Percentiles rank a stretch among this genome's conserved stretches.
Conservation (phyloP, 2,888 invertebrate species). For the Drepana falcataria region DNA sequence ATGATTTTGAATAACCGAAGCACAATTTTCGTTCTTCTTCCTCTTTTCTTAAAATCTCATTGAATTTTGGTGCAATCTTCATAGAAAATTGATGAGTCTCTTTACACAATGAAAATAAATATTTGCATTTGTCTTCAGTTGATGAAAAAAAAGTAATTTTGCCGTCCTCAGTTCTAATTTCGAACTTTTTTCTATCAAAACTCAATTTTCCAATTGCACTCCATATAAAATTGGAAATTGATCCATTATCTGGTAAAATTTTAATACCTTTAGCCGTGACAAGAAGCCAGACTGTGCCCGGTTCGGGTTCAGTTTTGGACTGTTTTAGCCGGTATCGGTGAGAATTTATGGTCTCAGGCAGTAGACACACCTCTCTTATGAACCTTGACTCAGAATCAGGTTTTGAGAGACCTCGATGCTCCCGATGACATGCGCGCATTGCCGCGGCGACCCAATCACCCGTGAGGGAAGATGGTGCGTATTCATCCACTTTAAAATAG, state of each 20-base stretch:
- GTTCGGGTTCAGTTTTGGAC: constrained; percentile 85
- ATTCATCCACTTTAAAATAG: constrained; percentile 89
- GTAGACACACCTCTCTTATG: constrained; percentile 91
- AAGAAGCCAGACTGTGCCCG: constrained; percentile 91
- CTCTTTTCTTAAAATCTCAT: constrained; percentile 89
- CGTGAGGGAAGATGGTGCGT: constrained; percentile 85
- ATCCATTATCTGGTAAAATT: constrained; percentile 85
- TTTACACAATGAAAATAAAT: constrained; percentile 90
- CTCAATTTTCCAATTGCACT: constrained; percentile 96
- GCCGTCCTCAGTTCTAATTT: constrained; percentile 93
- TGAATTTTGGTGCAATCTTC: constrained; percentile 91
- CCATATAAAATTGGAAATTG: constrained; percentile 93
- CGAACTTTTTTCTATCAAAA: constrained; percentile 98
- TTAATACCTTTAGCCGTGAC: constrained; percentile 95
- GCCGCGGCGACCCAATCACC: constrained; percentile 79
- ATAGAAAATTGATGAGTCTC: constrained; percentile 97
- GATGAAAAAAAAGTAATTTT: constrained; percentile 93
- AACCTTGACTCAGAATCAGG: constrained; percentile 92
- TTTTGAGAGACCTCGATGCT: constrained; percentile 87
- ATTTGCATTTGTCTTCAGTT: constrained; percentile 96
- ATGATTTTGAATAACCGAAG: constrained; percentile 84
- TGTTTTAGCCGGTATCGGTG: constrained; percentile 91
- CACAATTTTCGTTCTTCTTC: constrained; percentile 86
- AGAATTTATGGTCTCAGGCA: constrained; percentile 92
- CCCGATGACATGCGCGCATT: constrained; percentile 88